Evolutionary conservation across 2,888 invertebrate species (phyloP), one percentile per base, ranked within the genome.

Genomic region (Machimus atricapillus): DNA sequence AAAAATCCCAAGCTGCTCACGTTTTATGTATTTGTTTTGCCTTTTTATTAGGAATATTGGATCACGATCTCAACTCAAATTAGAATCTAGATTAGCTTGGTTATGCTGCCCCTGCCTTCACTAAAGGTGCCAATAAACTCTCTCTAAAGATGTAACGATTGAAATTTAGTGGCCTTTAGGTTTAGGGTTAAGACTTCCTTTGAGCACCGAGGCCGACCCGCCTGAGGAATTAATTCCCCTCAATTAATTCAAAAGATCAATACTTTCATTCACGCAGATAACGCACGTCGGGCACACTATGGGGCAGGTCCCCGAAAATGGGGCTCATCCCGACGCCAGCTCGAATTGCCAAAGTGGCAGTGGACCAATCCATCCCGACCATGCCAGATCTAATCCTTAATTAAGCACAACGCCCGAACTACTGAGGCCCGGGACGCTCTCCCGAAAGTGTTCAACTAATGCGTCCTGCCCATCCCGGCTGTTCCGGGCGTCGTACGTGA

Each of bases 191-290:
- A 12, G 9, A 27, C 14, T 23, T 27, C 66, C 23, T 66, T 27
- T 66, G 66, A 66, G 23, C n/a, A 52, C 9, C 66, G 5, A n/a
- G 23, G 58, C 9, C 58, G 23, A 19, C 23, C 58, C 58, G 23
- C 23, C 27, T 37, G 2, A n/a, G 76, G 8, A 76, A 76, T 76
- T 76, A 76, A 76, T 76, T 76, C 76, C 27, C n/a, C 76, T 76
- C 76, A 76, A 76, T 76, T 76, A 76, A 76, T 76, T 76, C 76
- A 76, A 37, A 76, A 37, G 76, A 76, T 76, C 76, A 76, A 76
- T 76, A 76, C 19, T 19, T 66, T 66, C 66, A 23, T 66, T 66
- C 66, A 66, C 27, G 14, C 27, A 19, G 66, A 66, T 66, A 66
- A 27, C 9, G 66, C 52, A 66, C 23, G 66, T 52, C 52, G 52